Evolutionary conservation across 1,140 invertebrate species (phyloP), one percentile per base, ranked within the genome.

Genomic region (Brachionus plicatilis): DNA sequence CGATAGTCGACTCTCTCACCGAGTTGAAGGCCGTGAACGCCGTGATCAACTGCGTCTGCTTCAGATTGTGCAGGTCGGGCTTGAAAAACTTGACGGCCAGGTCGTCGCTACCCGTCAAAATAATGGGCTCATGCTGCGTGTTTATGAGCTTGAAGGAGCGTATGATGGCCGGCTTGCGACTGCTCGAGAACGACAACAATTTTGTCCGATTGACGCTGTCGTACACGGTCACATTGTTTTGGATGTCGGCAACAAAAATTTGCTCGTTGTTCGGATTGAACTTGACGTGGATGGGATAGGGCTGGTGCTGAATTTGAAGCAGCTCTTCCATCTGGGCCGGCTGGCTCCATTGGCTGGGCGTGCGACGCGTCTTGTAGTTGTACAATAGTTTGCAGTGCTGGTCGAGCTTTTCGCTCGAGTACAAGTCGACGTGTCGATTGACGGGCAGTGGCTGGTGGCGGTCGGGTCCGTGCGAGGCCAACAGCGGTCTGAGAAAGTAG

Each of bases 101-200:
- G 20, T 82, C 79, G 14, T 60, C 53, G 27, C 37, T 82, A 9
- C 79, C 79, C 9, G 65, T 65, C 27, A 82, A 9, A 17, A 65
- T 14, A 47, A 82, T 65, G 1, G 79, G 79, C 33, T 60, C 79
- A 37, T 65, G 65, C 41, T 82, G 79, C 12, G 43, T 60, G 17
- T 82, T 82, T 43, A 82, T 60, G 9, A 82, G 37, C 33, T 82
- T 82, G 27, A 82, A 82, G 3, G 79, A 82, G 20, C 37, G 37
- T 14, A 82, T 82, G 12, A 76, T 27, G 14, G 11, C 7, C 47
- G 72, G 20, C 43, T 76, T 11, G 7, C 24, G 12, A 11, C 20
- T 47, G 33, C 5, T 82, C 11, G 79, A 68, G 20, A 65, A 60
- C 17, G 65, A 82, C n/a, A 65, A 24, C 12, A 65, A 20, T 60